Evolutionary conservation across 92 coral and sea anemone species (phyloP).

Genomic region (Porites rus): DNA sequence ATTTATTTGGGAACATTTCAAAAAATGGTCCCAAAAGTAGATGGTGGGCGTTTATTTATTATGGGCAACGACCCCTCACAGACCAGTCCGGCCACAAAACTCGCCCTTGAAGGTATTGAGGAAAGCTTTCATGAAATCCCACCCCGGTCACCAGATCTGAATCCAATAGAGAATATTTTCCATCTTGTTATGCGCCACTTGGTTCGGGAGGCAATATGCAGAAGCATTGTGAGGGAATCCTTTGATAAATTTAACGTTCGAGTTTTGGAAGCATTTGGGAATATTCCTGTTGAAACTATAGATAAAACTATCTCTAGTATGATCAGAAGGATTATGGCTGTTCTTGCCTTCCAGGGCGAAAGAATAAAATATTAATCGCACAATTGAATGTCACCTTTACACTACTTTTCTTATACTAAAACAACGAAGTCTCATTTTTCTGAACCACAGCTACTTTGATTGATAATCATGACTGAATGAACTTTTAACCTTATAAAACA

Average conservation of each 20-base stretch:
- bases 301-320: not conserved
- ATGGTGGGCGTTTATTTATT: conserved; percentile 51
- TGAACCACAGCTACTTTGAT: conserved; percentile 1
- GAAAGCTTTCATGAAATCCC: conserved; percentile 59
- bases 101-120: conserved; percentile 51
- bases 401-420: not conserved
- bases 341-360: conserved; percentile 50
- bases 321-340: conserved; percentile 54
- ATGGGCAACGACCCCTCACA: conserved; percentile 73
- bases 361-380: conserved; percentile 63
- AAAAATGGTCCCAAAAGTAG: conserved; percentile 56
- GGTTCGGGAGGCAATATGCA: conserved; percentile 36
- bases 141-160: conserved; percentile 68
- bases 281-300: conserved; percentile 29
- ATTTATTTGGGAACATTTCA: conserved; percentile 53
- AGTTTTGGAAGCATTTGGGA: conserved; percentile 52
- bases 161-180: conserved; percentile 63
- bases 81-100: conserved; percentile 48
- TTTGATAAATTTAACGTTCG: conserved; percentile 64
- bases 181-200: conserved; percentile 53
- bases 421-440: not conserved
- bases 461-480: too few species aligned
- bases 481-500: too few species aligned
- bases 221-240: conserved; percentile 52
- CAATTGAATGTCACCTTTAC: conserved; percentile 22